These are phyloP conservation scores for Elmis aenea DNA, from an alignment of 2,888 invertebrate genomes.

Conservation along the genomic window DNA sequence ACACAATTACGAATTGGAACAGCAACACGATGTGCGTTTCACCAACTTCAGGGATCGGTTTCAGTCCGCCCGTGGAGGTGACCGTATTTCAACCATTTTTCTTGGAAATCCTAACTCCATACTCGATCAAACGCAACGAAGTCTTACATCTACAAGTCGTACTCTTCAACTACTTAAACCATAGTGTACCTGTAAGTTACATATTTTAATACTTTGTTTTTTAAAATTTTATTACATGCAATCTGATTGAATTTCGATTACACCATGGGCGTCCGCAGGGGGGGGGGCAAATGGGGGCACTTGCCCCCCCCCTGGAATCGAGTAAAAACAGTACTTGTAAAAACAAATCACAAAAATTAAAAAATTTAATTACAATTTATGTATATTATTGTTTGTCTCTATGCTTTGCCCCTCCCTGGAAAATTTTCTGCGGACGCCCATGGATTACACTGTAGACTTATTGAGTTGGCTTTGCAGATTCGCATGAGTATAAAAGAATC, in stretches of 20 bases:
- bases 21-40: constrained; percentile 55
- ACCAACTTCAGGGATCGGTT: constrained; percentile 37
- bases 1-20: constrained; percentile 59
- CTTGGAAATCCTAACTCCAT: constrained; percentile 64
- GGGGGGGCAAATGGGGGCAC: too few relatives aligned
- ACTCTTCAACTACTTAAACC: constrained; percentile 67
- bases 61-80: constrained; percentile 30
- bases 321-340: too few relatives aligned
- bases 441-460: too few relatives aligned
- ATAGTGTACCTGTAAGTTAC: constrained; percentile 59
- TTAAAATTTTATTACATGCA: too few relatives aligned
- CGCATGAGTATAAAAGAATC: constrained; percentile 34
- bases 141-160: constrained; percentile 58
- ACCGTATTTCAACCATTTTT: constrained; percentile 69
- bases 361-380: too few relatives aligned
- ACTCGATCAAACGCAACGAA: constrained; percentile 62
- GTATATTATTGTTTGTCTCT: too few relatives aligned
- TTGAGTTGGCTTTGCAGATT: constrained; percentile 27
- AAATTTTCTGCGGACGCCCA: too few relatives aligned
- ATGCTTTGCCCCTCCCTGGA: too few relatives aligned
- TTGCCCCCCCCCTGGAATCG: too few relatives aligned
- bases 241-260: too few relatives aligned
- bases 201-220: not conserved
- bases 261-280: too few relatives aligned
- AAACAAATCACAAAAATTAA: too few relatives aligned